These are phyloP conservation scores for Oryzias woworae DNA, from an alignment of 2,113 vertebrate genomes.

Conservation along the genomic window DNA sequence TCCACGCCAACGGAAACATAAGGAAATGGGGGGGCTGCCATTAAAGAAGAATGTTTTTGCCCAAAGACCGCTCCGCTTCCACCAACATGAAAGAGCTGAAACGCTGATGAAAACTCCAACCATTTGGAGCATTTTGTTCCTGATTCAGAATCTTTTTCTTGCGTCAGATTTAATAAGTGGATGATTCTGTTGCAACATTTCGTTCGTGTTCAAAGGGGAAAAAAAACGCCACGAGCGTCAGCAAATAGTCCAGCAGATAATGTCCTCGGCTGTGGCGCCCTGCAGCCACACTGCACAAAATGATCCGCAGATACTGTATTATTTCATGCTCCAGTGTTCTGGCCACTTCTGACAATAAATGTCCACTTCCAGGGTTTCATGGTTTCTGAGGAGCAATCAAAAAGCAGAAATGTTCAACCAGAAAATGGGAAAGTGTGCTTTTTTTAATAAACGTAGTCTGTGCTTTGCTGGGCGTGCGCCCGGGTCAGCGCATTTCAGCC, in stretches of 20 bases:
- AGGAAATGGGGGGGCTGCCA: slow-evolving; percentile 29
- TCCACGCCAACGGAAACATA: slow-evolving; percentile 63
- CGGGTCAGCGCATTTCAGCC: no score
- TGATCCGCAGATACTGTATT: slow-evolving; percentile 53
- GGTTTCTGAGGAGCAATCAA: slow-evolving; percentile 35
- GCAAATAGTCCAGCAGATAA: slow-evolving; percentile 64
- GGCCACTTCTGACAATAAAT: slow-evolving; percentile 33
- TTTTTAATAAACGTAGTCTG: no score
- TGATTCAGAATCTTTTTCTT: slow-evolving; percentile 14
- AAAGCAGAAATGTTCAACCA: slow-evolving; percentile 31
- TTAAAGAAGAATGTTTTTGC: no score
- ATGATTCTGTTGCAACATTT: slow-evolving; percentile 47
- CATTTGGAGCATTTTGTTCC: slow-evolving; percentile 30
- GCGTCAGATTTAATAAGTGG: slow-evolving; percentile 56
- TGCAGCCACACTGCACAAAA: slow-evolving; percentile 52
- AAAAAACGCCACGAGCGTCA: slow-evolving; percentile 26
- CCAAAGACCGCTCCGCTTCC: not conserved
- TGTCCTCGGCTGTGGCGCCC: slow-evolving; percentile 59
- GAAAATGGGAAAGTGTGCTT: slow-evolving; percentile 23
- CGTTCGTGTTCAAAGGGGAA: slow-evolving; percentile 62
- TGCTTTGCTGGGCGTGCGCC: no score
- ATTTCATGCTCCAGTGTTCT: slow-evolving; percentile 49
- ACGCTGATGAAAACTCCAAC: slow-evolving; percentile 30
- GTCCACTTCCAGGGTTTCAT: slow-evolving; percentile 37
- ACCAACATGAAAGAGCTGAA: slow-evolving; percentile 22